Percentiles rank a stretch among this genome's conserved stretches.
Evolutionary conservation across 1,140 invertebrate species (phyloP).

Genomic region (Globodera ellingtonae): DNA sequence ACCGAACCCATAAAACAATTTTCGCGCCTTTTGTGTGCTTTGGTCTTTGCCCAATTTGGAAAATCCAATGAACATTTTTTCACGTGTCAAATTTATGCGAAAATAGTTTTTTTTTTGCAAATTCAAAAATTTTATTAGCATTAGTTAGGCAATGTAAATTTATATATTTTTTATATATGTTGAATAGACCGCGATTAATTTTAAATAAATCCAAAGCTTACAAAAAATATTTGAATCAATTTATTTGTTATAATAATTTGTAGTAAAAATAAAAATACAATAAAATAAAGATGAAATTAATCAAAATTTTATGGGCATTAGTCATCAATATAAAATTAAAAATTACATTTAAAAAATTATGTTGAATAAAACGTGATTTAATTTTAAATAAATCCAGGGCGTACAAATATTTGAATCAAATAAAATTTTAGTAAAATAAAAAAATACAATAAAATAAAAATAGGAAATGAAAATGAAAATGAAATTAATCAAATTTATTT

Average conservation of each 20-base stretch:
- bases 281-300: too few species aligned
- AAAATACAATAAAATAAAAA: constrained; percentile 27
- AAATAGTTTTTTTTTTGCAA: constrained; percentile 16
- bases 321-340: constrained; percentile 1
- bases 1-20: not conserved
- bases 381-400: too few species aligned
- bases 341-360: too few species aligned
- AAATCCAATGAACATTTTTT: not conserved
- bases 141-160: not conserved
- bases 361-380: too few species aligned
- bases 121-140: not conserved
- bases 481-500: constrained; percentile 15
- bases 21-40: constrained; percentile 10
- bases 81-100: constrained; percentile 15
- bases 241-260: too few species aligned
- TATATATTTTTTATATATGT: too few species aligned
- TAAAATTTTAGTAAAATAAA: too few species aligned
- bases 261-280: too few species aligned
- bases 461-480: not conserved
- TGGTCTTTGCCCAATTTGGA: not conserved
- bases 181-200: too few species aligned
- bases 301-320: not conserved
- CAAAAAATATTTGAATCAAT: too few species aligned
- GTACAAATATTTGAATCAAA: not conserved
- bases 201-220: too few species aligned